Percentiles rank a stretch among this genome's conserved stretches.
Conservation (phyloP, 2,888 invertebrate species). For the Anoncus sp. region DNA sequence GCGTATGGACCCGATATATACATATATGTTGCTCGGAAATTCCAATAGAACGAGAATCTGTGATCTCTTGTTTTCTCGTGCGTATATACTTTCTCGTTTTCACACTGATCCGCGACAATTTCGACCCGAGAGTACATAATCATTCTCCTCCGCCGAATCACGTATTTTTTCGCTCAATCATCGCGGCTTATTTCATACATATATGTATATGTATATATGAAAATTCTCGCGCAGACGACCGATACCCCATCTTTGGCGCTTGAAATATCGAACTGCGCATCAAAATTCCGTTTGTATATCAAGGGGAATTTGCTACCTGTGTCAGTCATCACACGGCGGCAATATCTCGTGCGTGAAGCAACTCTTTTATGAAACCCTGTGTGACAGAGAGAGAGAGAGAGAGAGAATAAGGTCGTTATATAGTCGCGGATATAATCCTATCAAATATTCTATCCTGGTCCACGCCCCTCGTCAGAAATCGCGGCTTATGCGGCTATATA, state of each 20-base stretch:
- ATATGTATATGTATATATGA: background rate
- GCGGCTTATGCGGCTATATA: constrained; percentile 1
- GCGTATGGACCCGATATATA: constrained; percentile 5
- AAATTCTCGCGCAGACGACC: constrained; percentile 19
- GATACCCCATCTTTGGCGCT: background rate
- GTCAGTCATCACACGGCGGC: background rate
- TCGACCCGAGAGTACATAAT: constrained; percentile 1
- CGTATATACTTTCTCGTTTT: constrained; percentile 49
- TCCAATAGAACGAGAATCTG: constrained; percentile 30
- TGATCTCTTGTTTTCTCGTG: constrained; percentile 36
- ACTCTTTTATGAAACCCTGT: constrained; percentile 1
- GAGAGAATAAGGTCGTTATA: background rate
- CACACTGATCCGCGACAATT: constrained; percentile 33
- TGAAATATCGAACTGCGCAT: constrained; percentile 11
- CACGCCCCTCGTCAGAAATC: constrained; percentile 27
- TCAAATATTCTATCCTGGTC: constrained; percentile 33
- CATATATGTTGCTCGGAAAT: constrained; percentile 32
- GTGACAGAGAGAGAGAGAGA: background rate
- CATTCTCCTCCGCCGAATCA: constrained; percentile 23
- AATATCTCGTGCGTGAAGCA: constrained; percentile 6
- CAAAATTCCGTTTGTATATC: constrained; percentile 7
- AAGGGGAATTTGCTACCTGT: background rate
- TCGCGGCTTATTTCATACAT: constrained; percentile 14
- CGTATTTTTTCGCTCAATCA: constrained; percentile 28
- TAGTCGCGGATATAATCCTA: constrained; percentile 14